These are phyloP conservation scores for Geophilus truncorum DNA, from an alignment of 2,888 invertebrate genomes.

Conservation along the genomic window DNA sequence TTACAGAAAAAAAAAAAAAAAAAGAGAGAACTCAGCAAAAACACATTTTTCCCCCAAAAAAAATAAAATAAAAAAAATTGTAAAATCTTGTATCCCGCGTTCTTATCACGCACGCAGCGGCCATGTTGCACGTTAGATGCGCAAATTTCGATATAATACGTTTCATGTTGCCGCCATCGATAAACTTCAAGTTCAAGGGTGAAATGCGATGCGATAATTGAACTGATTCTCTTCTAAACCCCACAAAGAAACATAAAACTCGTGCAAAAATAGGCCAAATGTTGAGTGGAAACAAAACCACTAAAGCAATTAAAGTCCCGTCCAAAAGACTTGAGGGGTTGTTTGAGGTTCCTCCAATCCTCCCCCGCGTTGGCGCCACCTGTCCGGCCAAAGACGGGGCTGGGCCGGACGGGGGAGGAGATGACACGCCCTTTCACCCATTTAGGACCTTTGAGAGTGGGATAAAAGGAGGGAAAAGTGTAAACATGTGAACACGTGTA, in stretches of 20 bases:
- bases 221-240: neutral
- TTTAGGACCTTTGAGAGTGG: neutral
- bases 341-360: no score
- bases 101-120: neutral
- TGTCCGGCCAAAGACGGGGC: neutral
- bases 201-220: neutral
- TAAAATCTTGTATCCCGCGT: no score
- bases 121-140: neutral
- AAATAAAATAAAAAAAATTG: no score
- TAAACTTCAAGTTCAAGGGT: constrained; percentile 17
- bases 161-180: neutral
- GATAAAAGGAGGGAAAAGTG: no score
- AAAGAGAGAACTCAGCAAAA: neutral
- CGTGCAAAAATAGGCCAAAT: neutral
- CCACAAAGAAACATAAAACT: constrained; percentile 4
- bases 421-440: constrained; percentile 9
- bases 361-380: neutral
- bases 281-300: neutral
- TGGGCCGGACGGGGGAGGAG: neutral
- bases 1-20: neutral
- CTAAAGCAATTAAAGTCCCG: neutral
- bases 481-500: neutral
- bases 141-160: neutral
- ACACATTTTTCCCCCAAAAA: no score
- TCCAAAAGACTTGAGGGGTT: no score